Conservation (phyloP, 2,888 invertebrate genomes). For the Heliconius ismenius region DNA sequence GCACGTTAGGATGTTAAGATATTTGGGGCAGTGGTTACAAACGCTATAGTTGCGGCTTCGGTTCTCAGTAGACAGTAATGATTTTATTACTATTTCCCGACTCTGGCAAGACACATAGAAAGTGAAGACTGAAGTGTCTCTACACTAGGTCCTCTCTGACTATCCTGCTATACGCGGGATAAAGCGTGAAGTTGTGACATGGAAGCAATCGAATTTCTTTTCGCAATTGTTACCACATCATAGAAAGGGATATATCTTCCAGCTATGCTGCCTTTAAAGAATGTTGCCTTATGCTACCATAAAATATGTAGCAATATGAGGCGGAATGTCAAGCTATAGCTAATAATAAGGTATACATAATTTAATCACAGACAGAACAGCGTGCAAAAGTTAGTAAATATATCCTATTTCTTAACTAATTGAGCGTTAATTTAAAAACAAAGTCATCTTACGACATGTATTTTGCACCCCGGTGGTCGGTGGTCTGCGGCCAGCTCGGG, state of each 20-base stretch:
- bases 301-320: too few relatives aligned
- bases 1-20: too few relatives aligned
- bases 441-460: slow-evolving; percentile 19
- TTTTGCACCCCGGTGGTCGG: slow-evolving; percentile 34
- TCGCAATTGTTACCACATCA: too few relatives aligned
- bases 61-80: neutral
- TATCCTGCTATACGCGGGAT: neutral
- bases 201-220: too few relatives aligned
- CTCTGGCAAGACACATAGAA: neutral
- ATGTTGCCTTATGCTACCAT: neutral
- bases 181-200: neutral
- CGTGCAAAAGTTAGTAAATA: neutral
- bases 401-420: slow-evolving; percentile 34
- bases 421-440: slow-evolving; percentile 35
- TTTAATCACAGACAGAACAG: neutral
- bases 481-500: slow-evolving; percentile 20
- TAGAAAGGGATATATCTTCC: too few relatives aligned
- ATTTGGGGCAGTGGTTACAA: neutral
- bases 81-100: neutral
- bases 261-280: neutral
- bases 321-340: too few relatives aligned
- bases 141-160: neutral
- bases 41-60: neutral
- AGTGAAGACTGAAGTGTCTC: neutral
- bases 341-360: neutral